phyloP scores from a whole-genome alignment of 2,113 vertebrate species.

The Sakesphorus luctuosus region DNA sequence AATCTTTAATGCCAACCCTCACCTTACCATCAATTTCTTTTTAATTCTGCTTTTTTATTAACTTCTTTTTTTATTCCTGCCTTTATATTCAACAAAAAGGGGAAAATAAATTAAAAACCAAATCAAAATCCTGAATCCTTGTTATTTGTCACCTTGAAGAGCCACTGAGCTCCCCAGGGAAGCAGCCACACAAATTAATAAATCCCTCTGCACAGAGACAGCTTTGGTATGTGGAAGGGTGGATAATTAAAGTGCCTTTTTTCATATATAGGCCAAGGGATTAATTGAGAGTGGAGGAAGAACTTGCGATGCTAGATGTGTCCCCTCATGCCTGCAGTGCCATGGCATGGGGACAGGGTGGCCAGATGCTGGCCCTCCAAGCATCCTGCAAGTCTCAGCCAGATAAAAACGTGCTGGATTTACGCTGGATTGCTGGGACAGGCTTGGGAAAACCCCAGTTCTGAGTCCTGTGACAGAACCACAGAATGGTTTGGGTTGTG shows the following conservation, averaged over 20 bases:
- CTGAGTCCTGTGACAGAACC: not conserved
- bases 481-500: not conserved
- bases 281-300: not conserved
- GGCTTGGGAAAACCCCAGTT: not conserved
- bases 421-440: not conserved
- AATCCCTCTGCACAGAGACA: not conserved
- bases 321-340: not conserved
- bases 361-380: not conserved
- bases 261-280: not conserved
- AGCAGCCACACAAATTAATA: not conserved
- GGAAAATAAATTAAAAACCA: not conserved
- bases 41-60: not conserved
- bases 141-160: not conserved
- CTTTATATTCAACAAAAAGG: not conserved
- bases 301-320: not conserved
- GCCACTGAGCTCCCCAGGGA: not conserved
- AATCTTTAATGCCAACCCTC: not conserved
- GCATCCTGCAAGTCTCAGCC: not conserved
- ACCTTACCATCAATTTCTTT: not conserved
- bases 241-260: constrained; percentile 15
- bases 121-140: not conserved
- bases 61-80: not conserved
- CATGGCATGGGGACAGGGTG: not conserved
- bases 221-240: not conserved
- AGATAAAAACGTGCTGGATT: not conserved